These are phyloP conservation scores for Notodonta ziczac DNA, from an alignment of 2,888 invertebrate genomes.

Conservation along the genomic window DNA sequence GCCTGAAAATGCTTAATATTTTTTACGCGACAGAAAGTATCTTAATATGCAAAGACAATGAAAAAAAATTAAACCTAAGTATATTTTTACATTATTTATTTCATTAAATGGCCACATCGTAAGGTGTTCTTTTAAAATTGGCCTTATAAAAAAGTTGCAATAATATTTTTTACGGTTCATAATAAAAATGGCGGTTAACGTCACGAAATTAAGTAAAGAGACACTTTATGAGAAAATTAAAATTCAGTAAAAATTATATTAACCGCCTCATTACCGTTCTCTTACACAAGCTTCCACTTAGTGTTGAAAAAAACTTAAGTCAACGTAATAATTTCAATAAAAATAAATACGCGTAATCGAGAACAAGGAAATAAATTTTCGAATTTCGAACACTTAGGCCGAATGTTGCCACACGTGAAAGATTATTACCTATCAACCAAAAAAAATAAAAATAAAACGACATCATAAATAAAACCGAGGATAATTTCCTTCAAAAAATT, in stretches of 20 bases:
- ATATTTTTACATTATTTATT: too few species aligned
- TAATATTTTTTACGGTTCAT: slow-evolving; percentile 1
- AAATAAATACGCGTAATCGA: slow-evolving; percentile 27
- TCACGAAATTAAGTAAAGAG: slow-evolving; percentile 2
- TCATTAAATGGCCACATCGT: too few species aligned
- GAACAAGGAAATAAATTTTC: slow-evolving; percentile 26
- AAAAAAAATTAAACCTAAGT: too few species aligned
- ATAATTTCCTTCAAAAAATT: slow-evolving; percentile 34
- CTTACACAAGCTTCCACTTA: slow-evolving; percentile 1
- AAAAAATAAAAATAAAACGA: slow-evolving; percentile 24
- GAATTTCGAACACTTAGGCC: slow-evolving; percentile 28
- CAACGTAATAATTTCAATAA: slow-evolving; percentile 18
- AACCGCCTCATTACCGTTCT: not conserved
- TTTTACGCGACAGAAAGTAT: too few species aligned
- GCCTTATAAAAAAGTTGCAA: slow-evolving; percentile 1
- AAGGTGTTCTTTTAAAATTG: not conserved
- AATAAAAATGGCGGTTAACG: slow-evolving; percentile 2
- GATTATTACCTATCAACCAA: slow-evolving; percentile 35
- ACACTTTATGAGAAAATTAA: slow-evolving; percentile 3
- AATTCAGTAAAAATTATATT: not conserved
- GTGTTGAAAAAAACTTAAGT: not conserved
- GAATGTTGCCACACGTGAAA: slow-evolving; percentile 9
- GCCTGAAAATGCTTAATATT: too few species aligned
- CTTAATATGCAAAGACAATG: too few species aligned
- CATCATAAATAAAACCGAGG: slow-evolving; percentile 21